Evolutionary conservation across 2,113 vertebrate species (phyloP), one percentile per base, ranked within the genome.

Genomic region (Paramormyrops kingsleyae): DNA sequence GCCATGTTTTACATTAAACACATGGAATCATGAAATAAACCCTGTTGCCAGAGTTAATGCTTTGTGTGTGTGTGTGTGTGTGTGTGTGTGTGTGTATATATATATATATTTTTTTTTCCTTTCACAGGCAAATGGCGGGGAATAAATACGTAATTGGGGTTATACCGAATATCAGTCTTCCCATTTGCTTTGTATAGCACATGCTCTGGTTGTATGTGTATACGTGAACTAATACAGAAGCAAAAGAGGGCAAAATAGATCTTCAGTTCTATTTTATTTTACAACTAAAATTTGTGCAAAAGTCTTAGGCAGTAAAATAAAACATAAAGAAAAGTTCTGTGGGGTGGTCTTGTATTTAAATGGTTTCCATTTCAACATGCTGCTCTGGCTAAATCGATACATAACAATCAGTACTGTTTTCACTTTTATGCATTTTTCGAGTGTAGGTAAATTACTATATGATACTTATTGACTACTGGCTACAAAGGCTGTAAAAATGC

Each of bases 1-100:
- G 94, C 94, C 94, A 94, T 95, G 95, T 96, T 95, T 94, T 95
- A 96, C 95, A 96, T 95, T 94, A 95, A 95, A 93, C 93, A 95
- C 94, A 95, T 96, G 92, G 95, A 95, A 94, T 94, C 94, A 95
- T 96, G 92, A 95, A 95, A 94, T 94, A 94, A 95, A 95, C 92
- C 93, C 91, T 91, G 91, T 93, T 89, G 87, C 92, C 92, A 93
- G 91, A 94, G 92, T 93, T 87, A 91, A 95, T 94, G 94, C 93
- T 93, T 94, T 93, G 93, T 90, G 35, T 84, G n/a, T 74, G 10
- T 35, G 10, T 62, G 9, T 70, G 50, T 93, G 95, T 93, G 93
- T 90, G 21, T 84, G 9, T 31, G 1, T 70, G 0, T 70, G 0
- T 56, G 0, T 50, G 1, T 50, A 3, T 50, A 50, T 13, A 47